A percentile compares a stretch with the other conserved stretches of the same genome.
Conservation (phyloP, 2,113 vertebrate genomes). For the Pygathrix nemaeus region DNA sequence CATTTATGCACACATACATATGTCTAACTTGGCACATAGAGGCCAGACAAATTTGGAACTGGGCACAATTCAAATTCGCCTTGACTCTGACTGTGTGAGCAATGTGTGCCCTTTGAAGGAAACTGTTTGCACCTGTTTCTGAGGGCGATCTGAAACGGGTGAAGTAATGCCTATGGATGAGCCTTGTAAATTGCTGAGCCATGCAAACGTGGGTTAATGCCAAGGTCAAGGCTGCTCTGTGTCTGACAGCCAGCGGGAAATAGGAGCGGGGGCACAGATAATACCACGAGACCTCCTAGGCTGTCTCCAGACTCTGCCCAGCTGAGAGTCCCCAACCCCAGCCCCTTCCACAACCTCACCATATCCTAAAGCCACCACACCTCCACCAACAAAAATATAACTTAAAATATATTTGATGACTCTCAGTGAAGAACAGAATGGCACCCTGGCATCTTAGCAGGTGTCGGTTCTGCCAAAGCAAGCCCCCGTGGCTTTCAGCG, state of each 20-base stretch:
- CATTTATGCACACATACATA: not conserved
- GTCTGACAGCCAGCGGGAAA: not conserved
- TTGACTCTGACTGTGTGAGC: not conserved
- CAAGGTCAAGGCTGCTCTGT: not conserved
- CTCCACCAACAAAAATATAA: not conserved
- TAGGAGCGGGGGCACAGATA: not conserved
- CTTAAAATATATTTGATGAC: not conserved
- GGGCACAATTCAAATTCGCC: not conserved
- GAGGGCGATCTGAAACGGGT: not conserved
- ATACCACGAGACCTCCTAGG: not conserved
- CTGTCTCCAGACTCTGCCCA: not conserved
- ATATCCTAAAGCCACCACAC: not conserved
- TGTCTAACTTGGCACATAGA: not conserved
- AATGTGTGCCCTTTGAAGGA: not conserved
- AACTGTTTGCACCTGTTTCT: not conserved
- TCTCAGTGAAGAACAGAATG: not conserved
- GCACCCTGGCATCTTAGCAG: not conserved
- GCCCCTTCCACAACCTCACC: not conserved
- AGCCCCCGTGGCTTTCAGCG: not conserved
- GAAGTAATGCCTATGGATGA: not conserved
- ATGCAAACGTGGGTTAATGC: not conserved
- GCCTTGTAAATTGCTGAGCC: not conserved
- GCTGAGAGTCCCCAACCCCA: not conserved
- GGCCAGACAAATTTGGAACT: not conserved
- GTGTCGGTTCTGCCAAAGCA: not conserved